Evolutionary conservation across 2,888 invertebrate genomes (phyloP).

Genomic region (Oxycera nigricornis): DNA sequence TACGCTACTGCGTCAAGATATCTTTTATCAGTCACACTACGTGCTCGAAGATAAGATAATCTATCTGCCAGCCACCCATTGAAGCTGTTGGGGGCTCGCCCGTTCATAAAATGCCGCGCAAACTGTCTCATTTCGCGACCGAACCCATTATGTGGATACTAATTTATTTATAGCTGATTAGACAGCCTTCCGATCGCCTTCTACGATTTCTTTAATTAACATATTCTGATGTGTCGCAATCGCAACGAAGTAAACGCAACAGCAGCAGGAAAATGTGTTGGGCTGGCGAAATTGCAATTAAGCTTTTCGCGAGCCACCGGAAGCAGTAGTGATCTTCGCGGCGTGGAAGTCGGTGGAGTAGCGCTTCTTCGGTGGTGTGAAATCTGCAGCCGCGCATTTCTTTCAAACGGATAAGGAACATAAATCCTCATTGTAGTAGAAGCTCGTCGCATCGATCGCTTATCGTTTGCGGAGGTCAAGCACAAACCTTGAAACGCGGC

Average conservation of each 20-base stretch:
- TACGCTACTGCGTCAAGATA: not conserved
- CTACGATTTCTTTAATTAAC: not conserved
- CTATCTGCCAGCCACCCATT: not conserved
- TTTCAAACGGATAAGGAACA: too few relatives aligned
- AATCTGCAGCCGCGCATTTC: not conserved
- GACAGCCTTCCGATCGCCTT: not conserved
- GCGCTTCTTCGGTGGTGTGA: not conserved
- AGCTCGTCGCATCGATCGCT: not conserved
- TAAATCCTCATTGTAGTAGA: too few relatives aligned
- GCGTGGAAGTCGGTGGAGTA: not conserved
- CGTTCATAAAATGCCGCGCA: not conserved
- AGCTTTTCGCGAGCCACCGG: not conserved
- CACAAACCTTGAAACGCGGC: not conserved
- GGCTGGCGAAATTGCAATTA: not conserved
- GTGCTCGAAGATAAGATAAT: not conserved
- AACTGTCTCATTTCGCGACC: not conserved
- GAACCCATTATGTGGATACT: not conserved
- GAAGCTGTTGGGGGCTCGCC: not conserved
- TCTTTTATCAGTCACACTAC: not conserved
- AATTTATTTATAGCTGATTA: not conserved
- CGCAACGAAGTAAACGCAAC: too few relatives aligned
- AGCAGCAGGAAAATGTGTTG: too few relatives aligned
- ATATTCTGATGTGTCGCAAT: too few relatives aligned
- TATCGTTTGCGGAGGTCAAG: not conserved
- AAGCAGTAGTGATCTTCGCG: not conserved